Conservation (phyloP, 1,140 invertebrate species). For the Drosophila malerkotliana region DNA sequence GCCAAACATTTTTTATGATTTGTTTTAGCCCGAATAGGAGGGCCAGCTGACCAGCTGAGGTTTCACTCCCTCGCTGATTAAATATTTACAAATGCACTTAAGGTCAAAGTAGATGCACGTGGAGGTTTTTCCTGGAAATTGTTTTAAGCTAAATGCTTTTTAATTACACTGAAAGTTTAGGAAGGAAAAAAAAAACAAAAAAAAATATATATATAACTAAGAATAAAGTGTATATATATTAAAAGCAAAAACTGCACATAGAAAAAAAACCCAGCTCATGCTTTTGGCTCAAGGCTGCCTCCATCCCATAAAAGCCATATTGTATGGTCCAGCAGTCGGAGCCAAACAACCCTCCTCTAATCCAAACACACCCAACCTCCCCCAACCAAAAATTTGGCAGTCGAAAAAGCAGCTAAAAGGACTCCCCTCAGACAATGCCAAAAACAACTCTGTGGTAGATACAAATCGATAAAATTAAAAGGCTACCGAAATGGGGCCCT, state of each 20-base stretch:
- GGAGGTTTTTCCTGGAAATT: neutral
- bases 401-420: conserved; percentile 49
- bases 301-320: conserved; percentile 75
- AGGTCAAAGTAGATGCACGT: conserved; percentile 37
- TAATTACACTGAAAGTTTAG: neutral
- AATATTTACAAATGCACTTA: conserved; percentile 45
- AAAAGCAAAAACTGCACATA: too few relatives aligned
- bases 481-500: conserved; percentile 16
- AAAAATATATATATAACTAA: neutral
- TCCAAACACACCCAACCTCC: conserved; percentile 24
- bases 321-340: conserved; percentile 52
- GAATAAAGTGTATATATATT: too few relatives aligned
- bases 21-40: neutral
- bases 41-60: conserved; percentile 10
- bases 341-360: conserved; percentile 5
- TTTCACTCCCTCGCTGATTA: conserved; percentile 15
- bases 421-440: conserved; percentile 27
- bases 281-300: conserved; percentile 50
- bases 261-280: conserved; percentile 9
- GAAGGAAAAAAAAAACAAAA: neutral
- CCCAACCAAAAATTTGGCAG: conserved; percentile 38
- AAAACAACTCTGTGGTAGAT: conserved; percentile 44
- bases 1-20: neutral
- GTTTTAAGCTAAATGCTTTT: neutral
- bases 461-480: conserved; percentile 74